Conservation (phyloP, 2,888 invertebrate genomes). For the Prosopocoilus inquinatus region DNA sequence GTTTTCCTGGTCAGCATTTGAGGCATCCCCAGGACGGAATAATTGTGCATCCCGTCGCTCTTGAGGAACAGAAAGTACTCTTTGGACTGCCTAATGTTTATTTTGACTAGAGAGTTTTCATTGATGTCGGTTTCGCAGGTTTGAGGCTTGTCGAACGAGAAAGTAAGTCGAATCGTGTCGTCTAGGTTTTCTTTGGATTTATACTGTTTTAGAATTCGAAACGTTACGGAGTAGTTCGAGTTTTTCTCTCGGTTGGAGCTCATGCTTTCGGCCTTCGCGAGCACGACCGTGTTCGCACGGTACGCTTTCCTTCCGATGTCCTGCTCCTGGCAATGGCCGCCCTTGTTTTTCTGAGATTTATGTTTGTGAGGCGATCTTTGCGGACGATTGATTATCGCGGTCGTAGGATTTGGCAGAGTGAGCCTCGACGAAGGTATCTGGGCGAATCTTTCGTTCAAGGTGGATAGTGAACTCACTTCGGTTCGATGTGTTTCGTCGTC, state of each 20-base stretch:
- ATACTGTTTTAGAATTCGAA: conserved; percentile 62
- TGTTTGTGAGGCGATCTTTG: conserved; percentile 31
- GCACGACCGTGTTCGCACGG: conserved; percentile 65
- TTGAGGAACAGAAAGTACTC: conserved; percentile 62
- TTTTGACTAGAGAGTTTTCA: conserved; percentile 52
- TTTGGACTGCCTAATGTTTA: conserved; percentile 57
- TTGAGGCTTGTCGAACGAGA: conserved; percentile 49
- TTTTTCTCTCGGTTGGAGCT: conserved; percentile 54
- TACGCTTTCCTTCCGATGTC: conserved; percentile 65
- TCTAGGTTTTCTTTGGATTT: conserved; percentile 53
- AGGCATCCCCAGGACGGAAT: conserved; percentile 57
- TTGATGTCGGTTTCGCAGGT: conserved; percentile 39
- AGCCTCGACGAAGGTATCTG: conserved; percentile 33
- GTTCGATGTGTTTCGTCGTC: conserved; percentile 16
- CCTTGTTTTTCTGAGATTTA: conserved; percentile 11
- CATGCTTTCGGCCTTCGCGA: conserved; percentile 64
- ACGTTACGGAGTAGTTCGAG: conserved; percentile 63
- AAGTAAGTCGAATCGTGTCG: conserved; percentile 55
- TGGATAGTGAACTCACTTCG: conserved; percentile 5
- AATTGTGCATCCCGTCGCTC: conserved; percentile 58
- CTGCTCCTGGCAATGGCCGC: conserved; percentile 56
- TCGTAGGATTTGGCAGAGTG: conserved; percentile 18
- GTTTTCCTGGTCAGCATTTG: conserved; percentile 44
- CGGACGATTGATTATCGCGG: conserved; percentile 25
- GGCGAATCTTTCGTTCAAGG: conserved; percentile 21